Percentiles rank a stretch among this genome's conserved stretches.
phyloP scores from a whole-genome alignment of 2,113 vertebrate genomes.

The Oncorhynchus keta region DNA sequence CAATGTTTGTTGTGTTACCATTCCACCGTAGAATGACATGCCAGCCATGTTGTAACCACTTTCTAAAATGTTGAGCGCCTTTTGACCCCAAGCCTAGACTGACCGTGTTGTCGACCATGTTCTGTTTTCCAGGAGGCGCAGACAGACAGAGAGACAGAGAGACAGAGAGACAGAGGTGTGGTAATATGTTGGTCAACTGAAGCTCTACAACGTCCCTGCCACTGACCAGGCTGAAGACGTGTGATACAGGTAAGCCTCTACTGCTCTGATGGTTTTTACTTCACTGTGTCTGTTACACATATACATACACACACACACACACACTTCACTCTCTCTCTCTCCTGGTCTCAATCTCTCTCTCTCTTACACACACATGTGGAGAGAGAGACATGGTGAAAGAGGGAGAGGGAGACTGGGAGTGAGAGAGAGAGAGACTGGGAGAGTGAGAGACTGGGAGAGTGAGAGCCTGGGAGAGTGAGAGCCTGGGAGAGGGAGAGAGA shows the following conservation, averaged over 20 bases:
- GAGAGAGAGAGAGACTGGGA: too few species aligned
- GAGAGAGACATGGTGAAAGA: background rate
- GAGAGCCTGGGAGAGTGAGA: too few species aligned
- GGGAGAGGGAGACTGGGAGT: background rate
- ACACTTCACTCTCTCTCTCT: too few species aligned
- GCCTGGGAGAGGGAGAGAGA: too few species aligned
- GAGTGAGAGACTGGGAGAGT: too few species aligned
- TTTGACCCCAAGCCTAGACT: background rate
- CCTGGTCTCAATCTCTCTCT: too few species aligned
- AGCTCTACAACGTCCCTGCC: background rate
- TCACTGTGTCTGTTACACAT: background rate
- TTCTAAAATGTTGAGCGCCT: background rate
- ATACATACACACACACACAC: background rate
- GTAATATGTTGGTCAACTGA: slow-evolving; percentile 56
- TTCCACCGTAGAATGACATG: background rate
- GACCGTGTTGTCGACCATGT: slow-evolving; percentile 1
- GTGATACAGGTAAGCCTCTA: slow-evolving; percentile 40
- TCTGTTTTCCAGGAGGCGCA: slow-evolving; percentile 49
- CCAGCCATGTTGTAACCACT: background rate
- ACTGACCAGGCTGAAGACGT: background rate
- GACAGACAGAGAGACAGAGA: background rate
- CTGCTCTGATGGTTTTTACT: background rate
- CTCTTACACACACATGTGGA: too few species aligned
- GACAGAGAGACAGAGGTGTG: background rate
- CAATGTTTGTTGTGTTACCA: background rate